A percentile compares a stretch with the other conserved stretches of the same genome.
Conservation (phyloP, 2,888 invertebrate species). For the Labia minor region DNA sequence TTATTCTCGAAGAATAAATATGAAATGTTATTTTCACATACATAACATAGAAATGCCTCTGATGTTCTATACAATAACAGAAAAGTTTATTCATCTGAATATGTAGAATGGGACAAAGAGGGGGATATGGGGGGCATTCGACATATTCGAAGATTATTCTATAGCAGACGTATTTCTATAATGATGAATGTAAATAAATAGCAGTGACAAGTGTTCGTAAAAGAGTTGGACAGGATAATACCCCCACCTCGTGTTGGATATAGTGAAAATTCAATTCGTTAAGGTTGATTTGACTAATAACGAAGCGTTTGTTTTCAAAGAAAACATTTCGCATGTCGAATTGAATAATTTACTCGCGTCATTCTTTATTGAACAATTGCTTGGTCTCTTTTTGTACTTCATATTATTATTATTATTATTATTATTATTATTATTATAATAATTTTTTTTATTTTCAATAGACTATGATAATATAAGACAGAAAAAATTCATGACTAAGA, state of each 20-base stretch:
- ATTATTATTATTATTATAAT: not conserved
- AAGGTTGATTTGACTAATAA: slow-evolving; percentile 13
- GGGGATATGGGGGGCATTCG: too few relatives aligned
- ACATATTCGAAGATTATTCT: not conserved
- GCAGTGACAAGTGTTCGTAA: not conserved
- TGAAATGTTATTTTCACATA: slow-evolving; percentile 1
- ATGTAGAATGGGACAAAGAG: not conserved
- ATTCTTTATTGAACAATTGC: not conserved
- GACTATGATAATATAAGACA: too few relatives aligned
- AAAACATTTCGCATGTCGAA: slow-evolving; percentile 13
- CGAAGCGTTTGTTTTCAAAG: slow-evolving; percentile 8
- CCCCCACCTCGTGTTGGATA: not conserved
- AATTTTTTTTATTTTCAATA: not conserved
- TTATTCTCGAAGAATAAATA: not conserved
- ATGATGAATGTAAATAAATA: slow-evolving; percentile 13
- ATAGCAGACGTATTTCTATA: not conserved
- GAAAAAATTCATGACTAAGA: too few relatives aligned
- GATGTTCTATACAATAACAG: not conserved
- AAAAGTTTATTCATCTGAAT: not conserved
- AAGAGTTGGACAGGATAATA: not conserved
- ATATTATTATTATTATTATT: not conserved
- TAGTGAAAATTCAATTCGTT: not conserved
- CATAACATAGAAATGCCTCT: not conserved
- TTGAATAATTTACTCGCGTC: slow-evolving; percentile 8
- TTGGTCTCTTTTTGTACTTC: not conserved